Base-by-base conservation (phyloP, 2,113 vertebrate genomes). In the Hemiscyllium ocellatum region DNA sequence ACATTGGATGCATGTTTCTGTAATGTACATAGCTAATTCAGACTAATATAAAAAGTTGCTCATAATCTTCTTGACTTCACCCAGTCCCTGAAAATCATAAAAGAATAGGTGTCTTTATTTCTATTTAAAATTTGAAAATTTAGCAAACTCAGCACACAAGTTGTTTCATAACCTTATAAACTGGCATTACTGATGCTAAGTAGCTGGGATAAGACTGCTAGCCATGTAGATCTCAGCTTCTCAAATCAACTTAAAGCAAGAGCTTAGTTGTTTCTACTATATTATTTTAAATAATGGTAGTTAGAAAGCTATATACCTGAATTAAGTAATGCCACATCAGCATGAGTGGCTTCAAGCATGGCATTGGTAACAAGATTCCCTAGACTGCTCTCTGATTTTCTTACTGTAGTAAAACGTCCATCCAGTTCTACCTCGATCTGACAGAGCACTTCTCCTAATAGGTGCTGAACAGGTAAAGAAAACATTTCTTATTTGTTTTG, bases 401-500 rank as follows among this genome's bases (percentile, higher is more conserved):
- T 95, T 47, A 96, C 72, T 37, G 87, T 97, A 96, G 96, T 94
- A 96, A 95, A 95, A 96, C 85, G 96, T 3, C 80, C 95, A 96
- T 96, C 96, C 96, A 96, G 33, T 80, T 97, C 90, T 96, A 56
- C 96, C 47, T 96, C 89, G 87, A 50, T 96, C 94, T 96, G 96
- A 83, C 96, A 97, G 65, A 97, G 95, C 95, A 96, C 70, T 96
- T 96, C 96, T 95, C 96, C 85, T 95, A 96, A 95, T 96, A 96
- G 96, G 93, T 89, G 6, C 96, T 96, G 94, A 12, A 95, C 6
- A 33, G 26, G 70, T 95, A 87, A 96, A 96, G 95, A n/a, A 72
- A 85, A 69, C 96, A 42, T 96, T 96, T 66, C 56, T 96, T 5
- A 96, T 1, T 76, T 76, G 15, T 72, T 70, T 47, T 72, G 29